Conservation (phyloP, 2,797 vertebrate genomes). For the Carduelis carduelis region DNA sequence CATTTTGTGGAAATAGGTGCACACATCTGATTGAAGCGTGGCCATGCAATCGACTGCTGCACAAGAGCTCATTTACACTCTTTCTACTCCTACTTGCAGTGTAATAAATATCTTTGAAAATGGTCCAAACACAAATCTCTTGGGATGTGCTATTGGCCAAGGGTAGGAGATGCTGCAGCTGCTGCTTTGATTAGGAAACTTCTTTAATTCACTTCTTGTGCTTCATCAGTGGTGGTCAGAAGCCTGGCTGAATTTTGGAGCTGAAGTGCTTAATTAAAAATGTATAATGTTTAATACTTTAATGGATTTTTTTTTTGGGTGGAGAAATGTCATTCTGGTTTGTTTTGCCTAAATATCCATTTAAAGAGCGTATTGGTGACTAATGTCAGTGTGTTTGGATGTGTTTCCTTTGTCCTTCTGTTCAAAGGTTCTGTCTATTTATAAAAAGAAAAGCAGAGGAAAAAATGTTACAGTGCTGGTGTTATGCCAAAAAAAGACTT, state of each 20-base stretch:
- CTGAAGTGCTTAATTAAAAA: neutral
- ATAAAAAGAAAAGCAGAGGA: neutral
- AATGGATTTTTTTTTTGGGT: neutral
- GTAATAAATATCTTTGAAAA: slow-evolving; percentile 37
- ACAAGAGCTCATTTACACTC: neutral
- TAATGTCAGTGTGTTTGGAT: neutral
- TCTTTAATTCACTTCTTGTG: slow-evolving; percentile 9
- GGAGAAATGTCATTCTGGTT: neutral
- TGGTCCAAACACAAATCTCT: neutral
- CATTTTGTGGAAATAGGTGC: slow-evolving; percentile 55
- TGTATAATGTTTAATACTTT: neutral
- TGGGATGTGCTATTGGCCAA: neutral
- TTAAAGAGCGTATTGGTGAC: neutral
- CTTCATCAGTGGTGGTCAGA: neutral
- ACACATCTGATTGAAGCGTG: neutral
- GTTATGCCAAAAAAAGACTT: neutral
- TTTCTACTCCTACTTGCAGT: neutral
- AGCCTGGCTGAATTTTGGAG: neutral
- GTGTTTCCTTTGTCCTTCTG: slow-evolving; percentile 19
- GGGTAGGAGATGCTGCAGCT: slow-evolving; percentile 39
- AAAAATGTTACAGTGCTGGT: neutral
- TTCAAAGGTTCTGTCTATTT: slow-evolving; percentile 15
- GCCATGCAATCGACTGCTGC: neutral
- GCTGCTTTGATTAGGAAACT: slow-evolving; percentile 46
- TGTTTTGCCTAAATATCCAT: neutral